Evolutionary conservation across 2,797 vertebrate genomes (phyloP).

Genomic region (Tokudaia muenninki): DNA sequence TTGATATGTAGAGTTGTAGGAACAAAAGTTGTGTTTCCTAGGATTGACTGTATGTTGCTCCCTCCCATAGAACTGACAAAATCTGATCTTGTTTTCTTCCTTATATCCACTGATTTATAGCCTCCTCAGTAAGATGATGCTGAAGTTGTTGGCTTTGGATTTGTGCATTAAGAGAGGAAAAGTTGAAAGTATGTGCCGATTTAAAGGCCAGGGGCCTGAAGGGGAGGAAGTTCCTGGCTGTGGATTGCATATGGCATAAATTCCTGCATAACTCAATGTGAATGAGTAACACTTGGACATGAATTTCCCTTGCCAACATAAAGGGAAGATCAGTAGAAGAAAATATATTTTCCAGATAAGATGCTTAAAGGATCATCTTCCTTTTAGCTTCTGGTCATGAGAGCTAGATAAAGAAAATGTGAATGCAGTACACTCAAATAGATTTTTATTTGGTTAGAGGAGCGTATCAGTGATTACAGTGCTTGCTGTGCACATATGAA

Average conservation of each 20-base stretch:
- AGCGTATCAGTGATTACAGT: not conserved
- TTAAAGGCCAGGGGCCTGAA: not conserved
- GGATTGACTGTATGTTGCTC: not conserved
- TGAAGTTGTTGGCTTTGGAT: not conserved
- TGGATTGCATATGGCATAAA: not conserved
- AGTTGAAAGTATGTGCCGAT: not conserved
- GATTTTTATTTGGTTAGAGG: not conserved
- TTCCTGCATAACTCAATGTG: not conserved
- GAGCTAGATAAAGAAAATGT: slow-evolving; percentile 18
- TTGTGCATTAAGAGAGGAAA: not conserved
- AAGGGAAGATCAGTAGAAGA: not conserved
- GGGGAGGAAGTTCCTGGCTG: not conserved
- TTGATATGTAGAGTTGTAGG: too few relatives aligned
- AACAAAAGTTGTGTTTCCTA: not conserved
- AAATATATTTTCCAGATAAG: slow-evolving; percentile 17
- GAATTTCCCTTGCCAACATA: not conserved
- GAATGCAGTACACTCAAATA: not conserved
- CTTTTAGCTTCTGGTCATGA: not conserved
- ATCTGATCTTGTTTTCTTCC: not conserved
- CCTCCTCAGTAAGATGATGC: not conserved
- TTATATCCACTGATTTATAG: not conserved
- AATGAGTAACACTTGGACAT: not conserved
- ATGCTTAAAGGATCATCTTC: not conserved
- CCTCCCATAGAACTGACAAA: not conserved
- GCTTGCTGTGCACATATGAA: not conserved